A percentile compares a stretch with the other conserved stretches of the same genome.
Evolutionary conservation across 1,140 invertebrate species (phyloP).

Genomic region (Triops cancriformis): DNA sequence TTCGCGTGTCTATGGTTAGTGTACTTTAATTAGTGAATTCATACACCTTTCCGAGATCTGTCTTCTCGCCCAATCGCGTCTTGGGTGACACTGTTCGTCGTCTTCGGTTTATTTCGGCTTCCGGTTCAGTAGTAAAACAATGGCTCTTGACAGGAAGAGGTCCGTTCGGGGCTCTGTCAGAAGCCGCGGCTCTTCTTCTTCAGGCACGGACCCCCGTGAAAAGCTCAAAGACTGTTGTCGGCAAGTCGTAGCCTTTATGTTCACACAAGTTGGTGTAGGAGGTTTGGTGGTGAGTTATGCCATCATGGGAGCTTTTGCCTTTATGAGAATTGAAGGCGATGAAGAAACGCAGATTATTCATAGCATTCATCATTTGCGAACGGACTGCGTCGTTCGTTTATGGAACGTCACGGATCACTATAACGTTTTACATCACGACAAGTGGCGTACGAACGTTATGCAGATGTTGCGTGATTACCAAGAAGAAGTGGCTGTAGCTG

Average conservation of each 20-base stretch:
- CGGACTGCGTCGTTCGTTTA: slow-evolving; percentile 51
- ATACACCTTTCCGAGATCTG: background rate
- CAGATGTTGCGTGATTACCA: slow-evolving; percentile 56
- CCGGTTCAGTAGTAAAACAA: background rate
- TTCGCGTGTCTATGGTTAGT: no score
- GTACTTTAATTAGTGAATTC: no score
- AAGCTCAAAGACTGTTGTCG: slow-evolving; percentile 70
- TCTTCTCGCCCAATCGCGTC: background rate
- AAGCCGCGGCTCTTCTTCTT: slow-evolving; percentile 57
- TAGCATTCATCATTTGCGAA: slow-evolving; percentile 37
- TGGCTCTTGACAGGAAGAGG: slow-evolving; percentile 27
- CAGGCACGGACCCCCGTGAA: slow-evolving; percentile 51
- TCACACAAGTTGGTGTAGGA: slow-evolving; percentile 84
- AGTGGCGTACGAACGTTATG: slow-evolving; percentile 59
- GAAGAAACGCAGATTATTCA: slow-evolving; percentile 47
- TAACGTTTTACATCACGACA: slow-evolving; percentile 65
- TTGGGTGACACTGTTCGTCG: background rate
- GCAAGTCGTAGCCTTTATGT: slow-evolving; percentile 81
- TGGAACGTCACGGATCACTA: slow-evolving; percentile 62
- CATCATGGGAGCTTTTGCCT: slow-evolving; percentile 85
- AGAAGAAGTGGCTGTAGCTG: slow-evolving; percentile 53
- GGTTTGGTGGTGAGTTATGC: slow-evolving; percentile 90
- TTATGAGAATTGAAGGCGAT: slow-evolving; percentile 72
- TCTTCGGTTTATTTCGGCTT: slow-evolving; percentile 2
- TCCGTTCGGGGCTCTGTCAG: slow-evolving; percentile 44